Base-by-base conservation (phyloP, 2,113 vertebrate species). In the Phainopepla nitens region DNA sequence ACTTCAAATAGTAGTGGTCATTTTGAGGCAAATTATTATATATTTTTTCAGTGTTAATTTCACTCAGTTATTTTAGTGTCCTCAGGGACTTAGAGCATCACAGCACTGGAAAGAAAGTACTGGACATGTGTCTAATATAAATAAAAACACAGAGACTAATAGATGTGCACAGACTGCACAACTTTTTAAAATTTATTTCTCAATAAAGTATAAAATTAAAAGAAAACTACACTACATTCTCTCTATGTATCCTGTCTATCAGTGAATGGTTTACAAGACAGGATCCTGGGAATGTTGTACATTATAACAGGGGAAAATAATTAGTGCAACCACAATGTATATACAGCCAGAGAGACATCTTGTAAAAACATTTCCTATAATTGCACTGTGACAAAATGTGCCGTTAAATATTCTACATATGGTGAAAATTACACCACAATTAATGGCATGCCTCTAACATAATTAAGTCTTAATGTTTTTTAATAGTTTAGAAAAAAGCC, bases 291-390 rank as follows among this genome's bases (percentile, higher is more conserved):
- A 97, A 93, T 92, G 71, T 57, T 83, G 76, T 78, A 71, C 51
- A n/a, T 93, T 93, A 81, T 81, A 70, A 64, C 13, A 4, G 29
- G 51, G 56, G 51, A 89, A 93, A 96, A 97, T 90, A 94, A 94
- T 96, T 92, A 94, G 15, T 87, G 56, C 39, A 88, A 90, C 85
- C 71, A 88, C 92, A 94, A 51, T 70, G 82, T 88, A 92, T 89
- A 93, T 83, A 78, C 60, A 95, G 60, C 71, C 60, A 83, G 85
- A 95, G 76, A 93, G 24, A 92, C 75, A 87, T 86, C 62, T 86
- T 94, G 87, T 82, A 86, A 95, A 96, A 96, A 66, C 88, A 86
- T 93, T 95, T 96, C 82, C 64, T 92, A 81, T 90, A 89, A 93
- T 79, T 95, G 88, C 57, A 79, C 72, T 90, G 71, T 80, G 72